phyloP scores from a whole-genome alignment of 2,888 invertebrate genomes.

The Phortica magna region DNA sequence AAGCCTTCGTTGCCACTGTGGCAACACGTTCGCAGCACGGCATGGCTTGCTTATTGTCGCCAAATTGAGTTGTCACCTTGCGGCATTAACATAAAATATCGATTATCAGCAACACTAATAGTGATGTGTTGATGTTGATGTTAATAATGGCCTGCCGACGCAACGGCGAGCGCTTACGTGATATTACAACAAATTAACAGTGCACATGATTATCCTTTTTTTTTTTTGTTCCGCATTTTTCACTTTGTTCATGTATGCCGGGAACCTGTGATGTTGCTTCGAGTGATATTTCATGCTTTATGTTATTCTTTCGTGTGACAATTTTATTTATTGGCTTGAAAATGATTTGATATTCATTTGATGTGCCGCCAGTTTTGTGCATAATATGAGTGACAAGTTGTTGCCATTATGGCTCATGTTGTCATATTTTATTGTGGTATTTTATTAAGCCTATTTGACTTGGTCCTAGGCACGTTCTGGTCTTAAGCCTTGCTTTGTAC shows the following conservation, averaged over 20 bases:
- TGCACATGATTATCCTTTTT: slow-evolving; percentile 61
- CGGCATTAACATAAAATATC: slow-evolving; percentile 66
- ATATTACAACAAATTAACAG: slow-evolving; percentile 65
- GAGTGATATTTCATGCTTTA: background rate
- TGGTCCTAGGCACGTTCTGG: background rate
- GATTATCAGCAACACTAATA: slow-evolving; percentile 49
- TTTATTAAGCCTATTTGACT: background rate
- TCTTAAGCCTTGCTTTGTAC: background rate
- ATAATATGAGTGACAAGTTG: slow-evolving; percentile 59
- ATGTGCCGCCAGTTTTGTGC: slow-evolving; percentile 37
- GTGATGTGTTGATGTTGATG: background rate
- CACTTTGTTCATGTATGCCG: background rate
- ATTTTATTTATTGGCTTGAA: too few species aligned
- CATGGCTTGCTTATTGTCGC: slow-evolving; percentile 26
- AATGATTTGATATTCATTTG: slow-evolving; percentile 28
- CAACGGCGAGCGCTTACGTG: slow-evolving; percentile 55
- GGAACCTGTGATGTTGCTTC: background rate
- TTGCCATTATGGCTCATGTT: background rate
- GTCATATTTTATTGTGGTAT: background rate
- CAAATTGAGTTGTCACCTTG: slow-evolving; percentile 68
- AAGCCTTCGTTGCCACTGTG: slow-evolving; percentile 52
- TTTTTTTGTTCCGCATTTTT: background rate
- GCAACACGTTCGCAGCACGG: slow-evolving; percentile 51
- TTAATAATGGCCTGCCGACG: background rate
- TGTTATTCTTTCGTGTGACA: background rate